These are phyloP conservation scores for Lophochroa leadbeateri DNA, from an alignment of 2,113 vertebrate genomes.

Conservation along the genomic window DNA sequence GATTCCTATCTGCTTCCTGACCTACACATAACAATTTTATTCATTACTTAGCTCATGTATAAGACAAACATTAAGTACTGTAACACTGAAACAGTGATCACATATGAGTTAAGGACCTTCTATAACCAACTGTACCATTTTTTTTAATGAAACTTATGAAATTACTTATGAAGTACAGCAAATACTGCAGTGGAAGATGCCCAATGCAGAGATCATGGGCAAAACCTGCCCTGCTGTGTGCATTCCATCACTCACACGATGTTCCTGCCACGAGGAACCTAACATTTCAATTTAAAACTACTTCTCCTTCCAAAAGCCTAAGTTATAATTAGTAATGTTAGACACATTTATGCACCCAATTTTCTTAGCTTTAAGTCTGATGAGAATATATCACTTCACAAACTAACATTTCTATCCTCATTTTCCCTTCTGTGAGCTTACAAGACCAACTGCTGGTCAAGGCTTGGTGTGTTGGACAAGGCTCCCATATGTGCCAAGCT, in stretches of 20 bases:
- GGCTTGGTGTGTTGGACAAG: accelerated
- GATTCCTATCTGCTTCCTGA: background rate
- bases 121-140: background rate
- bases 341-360: background rate
- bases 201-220: background rate
- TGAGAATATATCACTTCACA: background rate
- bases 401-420: background rate
- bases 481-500: accelerated
- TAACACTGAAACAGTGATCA: background rate
- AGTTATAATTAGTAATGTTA: background rate
- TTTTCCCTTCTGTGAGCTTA: background rate
- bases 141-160: background rate
- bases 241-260: background rate
- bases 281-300: background rate
- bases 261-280: background rate
- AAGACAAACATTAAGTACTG: background rate
- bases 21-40: background rate
- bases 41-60: background rate
- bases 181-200: background rate
- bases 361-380: background rate
- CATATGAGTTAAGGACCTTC: background rate
- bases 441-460: background rate
- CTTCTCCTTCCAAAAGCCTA: background rate
- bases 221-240: background rate
- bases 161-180: background rate